Conservation (phyloP, 37 sponge, comb jelly and placozoan species). For the Theonella swinhoei region DNA sequence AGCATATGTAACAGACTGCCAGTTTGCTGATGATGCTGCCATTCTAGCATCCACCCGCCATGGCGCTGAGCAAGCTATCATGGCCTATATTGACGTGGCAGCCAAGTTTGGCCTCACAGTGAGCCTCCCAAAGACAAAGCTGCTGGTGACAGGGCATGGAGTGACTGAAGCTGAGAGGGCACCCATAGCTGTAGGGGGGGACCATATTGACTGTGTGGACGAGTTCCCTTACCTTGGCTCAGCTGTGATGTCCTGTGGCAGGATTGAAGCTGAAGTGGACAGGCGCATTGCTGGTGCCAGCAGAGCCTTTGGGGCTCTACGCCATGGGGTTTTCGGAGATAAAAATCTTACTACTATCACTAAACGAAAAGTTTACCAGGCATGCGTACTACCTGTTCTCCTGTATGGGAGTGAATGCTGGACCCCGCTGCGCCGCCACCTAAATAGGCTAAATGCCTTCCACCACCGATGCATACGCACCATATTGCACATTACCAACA, state of each 20-base stretch:
- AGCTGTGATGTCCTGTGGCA: background rate
- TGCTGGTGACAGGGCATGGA: conserved; percentile 12
- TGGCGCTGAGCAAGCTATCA: conserved; percentile 4
- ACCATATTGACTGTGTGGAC: background rate
- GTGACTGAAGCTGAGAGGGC: background rate
- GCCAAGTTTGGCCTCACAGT: background rate
- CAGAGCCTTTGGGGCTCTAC: no score
- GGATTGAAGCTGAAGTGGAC: no score
- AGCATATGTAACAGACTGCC: background rate
- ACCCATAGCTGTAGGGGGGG: conserved; percentile 1
- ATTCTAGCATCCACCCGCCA: conserved; percentile 3
- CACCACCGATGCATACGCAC: no score
- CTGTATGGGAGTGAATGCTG: no score
- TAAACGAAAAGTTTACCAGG: background rate
- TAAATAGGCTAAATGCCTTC: no score
- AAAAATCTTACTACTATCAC: conserved; percentile 6
- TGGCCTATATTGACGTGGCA: conserved; percentile 6
- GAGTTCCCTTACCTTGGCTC: conserved; percentile 24
- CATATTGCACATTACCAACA: no score
- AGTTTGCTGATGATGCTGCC: conserved; percentile 16
- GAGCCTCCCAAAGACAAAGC: no score
- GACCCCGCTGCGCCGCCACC: no score
- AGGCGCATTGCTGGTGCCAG: no score
- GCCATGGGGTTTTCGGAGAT: no score
- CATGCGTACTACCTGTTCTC: background rate